Percentiles rank a stretch among this genome's conserved stretches.
Conservation (phyloP, 2,888 invertebrate genomes). For the Leptopilina myrica region DNA sequence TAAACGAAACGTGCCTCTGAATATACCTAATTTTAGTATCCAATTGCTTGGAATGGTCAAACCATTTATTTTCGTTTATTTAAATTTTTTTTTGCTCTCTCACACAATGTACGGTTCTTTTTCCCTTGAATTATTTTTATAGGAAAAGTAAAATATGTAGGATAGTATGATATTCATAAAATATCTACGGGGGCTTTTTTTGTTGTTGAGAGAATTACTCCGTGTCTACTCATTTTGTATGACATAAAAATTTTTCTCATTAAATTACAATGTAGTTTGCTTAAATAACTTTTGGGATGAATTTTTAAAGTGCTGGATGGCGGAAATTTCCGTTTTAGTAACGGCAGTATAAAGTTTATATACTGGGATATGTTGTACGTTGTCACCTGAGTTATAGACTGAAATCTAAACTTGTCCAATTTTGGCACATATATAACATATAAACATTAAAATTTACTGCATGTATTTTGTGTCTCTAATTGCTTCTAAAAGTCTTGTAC, state of each 20-base stretch:
- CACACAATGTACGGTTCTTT: not conserved
- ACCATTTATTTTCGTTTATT: not conserved
- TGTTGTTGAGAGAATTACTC: no score
- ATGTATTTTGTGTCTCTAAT: not conserved
- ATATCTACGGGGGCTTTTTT: no score
- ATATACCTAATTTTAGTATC: constrained; percentile 13
- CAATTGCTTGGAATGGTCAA: not conserved
- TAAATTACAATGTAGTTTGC: not conserved
- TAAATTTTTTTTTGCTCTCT: not conserved
- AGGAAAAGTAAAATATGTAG: not conserved
- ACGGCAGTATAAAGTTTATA: not conserved
- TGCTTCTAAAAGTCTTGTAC: not conserved
- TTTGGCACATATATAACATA: not conserved
- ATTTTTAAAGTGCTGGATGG: not conserved
- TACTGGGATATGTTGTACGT: not conserved
- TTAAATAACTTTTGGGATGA: not conserved
- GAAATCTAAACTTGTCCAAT: not conserved
- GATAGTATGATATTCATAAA: no score
- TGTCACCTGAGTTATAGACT: not conserved
- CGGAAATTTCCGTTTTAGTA: constrained; percentile 5
- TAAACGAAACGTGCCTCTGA: not conserved
- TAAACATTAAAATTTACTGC: not conserved
- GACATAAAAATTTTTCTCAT: not conserved
- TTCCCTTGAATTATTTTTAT: not conserved
- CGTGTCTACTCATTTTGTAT: no score